Evolutionary conservation across 37 sponge, comb jelly and placozoan genomes (phyloP), one percentile per base, ranked within the genome.

Genomic region (Theonella swinhoei): DNA sequence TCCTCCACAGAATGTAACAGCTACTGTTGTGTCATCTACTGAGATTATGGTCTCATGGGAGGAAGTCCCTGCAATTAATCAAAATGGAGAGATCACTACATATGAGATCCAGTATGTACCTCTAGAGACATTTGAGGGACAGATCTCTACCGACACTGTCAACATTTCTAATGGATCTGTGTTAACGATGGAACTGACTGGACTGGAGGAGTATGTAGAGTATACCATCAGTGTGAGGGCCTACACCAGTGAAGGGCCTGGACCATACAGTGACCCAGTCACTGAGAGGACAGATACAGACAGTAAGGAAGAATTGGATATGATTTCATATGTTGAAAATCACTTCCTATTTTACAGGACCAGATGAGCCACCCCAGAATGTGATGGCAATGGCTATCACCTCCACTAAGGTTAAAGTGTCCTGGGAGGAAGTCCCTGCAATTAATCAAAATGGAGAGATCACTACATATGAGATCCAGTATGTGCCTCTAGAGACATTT

Each of bases 181-280:
- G 11, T 14, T 14, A 7, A 14, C 7, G 11, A 47, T 14, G 7
- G 54, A 47, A 7, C 54, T 47, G 14, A 47, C 54, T 14, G 54
- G 54, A 17, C 54, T 47, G 11, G 54, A 14, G 14, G 54, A 7
- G 7, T 14, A 17, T 7, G 11, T 47, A 7, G 14, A 47, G 11
- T 78, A 78, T 36, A 36, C 11, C 34, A 29, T 78, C 41, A 4
- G 4, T 4, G 79, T 78, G 26, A 63, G 79, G 32, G 79, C 79
- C 5, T 64, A 39, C 41, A 78, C 79, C 29, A 39, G n/a, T 22
- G 66, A 64, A 2, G 79, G 79, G 0, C 79, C 79, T 20, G 79
- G 79, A 64, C 79, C 79, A 1, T 78, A 63, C 42, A 78, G 66
- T 34, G 36, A 1, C 11, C 14, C 14, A 7, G 54, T 14, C 14